A percentile compares a stretch with the other conserved stretches of the same genome.
Conservation (phyloP, 2,888 invertebrate genomes). For the Oligia latruncula region DNA sequence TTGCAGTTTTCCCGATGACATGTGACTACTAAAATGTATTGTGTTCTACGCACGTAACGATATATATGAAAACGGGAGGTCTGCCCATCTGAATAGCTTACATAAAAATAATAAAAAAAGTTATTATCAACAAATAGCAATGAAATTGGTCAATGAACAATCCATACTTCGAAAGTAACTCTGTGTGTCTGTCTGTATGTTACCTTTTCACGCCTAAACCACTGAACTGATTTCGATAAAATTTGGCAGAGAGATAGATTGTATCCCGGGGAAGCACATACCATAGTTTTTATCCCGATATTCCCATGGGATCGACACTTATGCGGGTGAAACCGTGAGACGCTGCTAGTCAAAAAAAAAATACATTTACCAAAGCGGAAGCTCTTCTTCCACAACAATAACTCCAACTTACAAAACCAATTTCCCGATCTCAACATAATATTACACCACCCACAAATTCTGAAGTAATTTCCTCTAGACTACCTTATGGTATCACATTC, state of each 20-base stretch:
- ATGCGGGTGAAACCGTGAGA: too few species aligned
- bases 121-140: neutral
- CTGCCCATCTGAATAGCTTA: neutral
- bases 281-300: too few species aligned
- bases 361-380: conserved; percentile 7
- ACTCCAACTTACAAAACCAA: conserved; percentile 41
- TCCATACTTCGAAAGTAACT: neutral
- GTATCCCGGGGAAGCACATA: too few species aligned
- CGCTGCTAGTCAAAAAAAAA: neutral
- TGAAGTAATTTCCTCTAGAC: conserved; percentile 54
- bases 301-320: too few species aligned
- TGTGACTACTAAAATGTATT: neutral
- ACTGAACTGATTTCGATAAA: too few species aligned
- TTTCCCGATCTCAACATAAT: conserved; percentile 30
- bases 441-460: conserved; percentile 42
- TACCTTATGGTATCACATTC: conserved; percentile 67
- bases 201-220: too few species aligned
- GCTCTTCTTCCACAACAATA: conserved; percentile 19
- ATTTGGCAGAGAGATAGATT: too few species aligned
- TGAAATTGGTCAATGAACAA: conserved; percentile 8
- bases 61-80: neutral
- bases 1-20: neutral
- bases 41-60: neutral
- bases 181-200: too few species aligned
- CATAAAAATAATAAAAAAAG: neutral